Evolutionary conservation across 2,888 invertebrate genomes (phyloP), one percentile per base, ranked within the genome.

Genomic region (Pollenia amentaria): DNA sequence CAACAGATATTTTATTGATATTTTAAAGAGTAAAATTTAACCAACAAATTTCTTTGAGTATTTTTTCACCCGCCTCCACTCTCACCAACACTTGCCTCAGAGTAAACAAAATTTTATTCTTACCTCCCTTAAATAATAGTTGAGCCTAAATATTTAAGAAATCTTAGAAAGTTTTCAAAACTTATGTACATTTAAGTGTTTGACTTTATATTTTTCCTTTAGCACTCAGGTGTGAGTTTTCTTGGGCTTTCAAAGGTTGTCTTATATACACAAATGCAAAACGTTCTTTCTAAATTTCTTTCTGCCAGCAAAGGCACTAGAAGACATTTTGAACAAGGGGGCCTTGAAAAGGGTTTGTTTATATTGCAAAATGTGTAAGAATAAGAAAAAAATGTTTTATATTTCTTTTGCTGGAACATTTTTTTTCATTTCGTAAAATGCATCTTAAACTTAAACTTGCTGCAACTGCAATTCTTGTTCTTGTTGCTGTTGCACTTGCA

Each of bases 191-290:
- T 87, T 67, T 79, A 53, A 69, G 60, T 81, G 72, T 82, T 62
- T 88, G 78, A 82, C 51, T 85, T 21, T 81, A 62, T 73, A 80
- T 76, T 40, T 65, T 75, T 11, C 55, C 18, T 12, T 44, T n/a
- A 55, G 10, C 9, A 8, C 0, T 8, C n/a, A 40, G 11, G 88
- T 88, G 6, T 84, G 83, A 85, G 88, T 87, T 85, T 87, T 85
- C 82, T 83, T 85, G 85, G 84, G 87, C 72, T 51, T 85, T 51
- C 14, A 53, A 51, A 44, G 67, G 79, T 73, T 65, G 76, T 40
- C 46, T 62, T 21, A 75, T 73, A 7, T n/a, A 16, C 16, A 16
- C 16, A 62, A 9, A 40, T 55, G n/a, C 21, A 72, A 48, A 55
- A 60, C n/a, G 29, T 16, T 29, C 4, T 46, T 16, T 29, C 4